phyloP scores from a whole-genome alignment of 2,113 vertebrate genomes.

The Odocoileus virginianus region DNA sequence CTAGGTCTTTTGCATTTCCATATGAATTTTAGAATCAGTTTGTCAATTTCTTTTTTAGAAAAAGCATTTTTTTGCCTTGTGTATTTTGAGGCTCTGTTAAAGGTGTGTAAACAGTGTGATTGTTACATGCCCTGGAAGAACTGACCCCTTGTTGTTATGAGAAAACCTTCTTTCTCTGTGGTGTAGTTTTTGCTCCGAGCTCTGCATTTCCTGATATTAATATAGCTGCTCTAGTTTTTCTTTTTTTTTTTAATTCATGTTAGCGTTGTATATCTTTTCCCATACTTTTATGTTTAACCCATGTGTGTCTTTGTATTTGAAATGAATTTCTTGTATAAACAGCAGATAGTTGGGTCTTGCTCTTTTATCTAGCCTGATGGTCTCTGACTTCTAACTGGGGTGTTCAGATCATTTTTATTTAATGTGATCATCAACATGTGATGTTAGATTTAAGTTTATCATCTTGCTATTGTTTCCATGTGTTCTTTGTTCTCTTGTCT shows the following conservation, averaged over 20 bases:
- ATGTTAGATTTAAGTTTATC: neutral
- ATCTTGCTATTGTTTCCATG: neutral
- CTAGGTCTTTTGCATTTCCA: neutral
- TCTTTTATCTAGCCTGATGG: neutral
- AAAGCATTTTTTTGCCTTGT: neutral
- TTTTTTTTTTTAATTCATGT: neutral
- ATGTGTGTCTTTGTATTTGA: neutral
- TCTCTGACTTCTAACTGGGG: neutral
- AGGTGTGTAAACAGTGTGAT: neutral
- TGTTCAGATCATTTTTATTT: neutral
- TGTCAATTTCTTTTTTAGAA: neutral
- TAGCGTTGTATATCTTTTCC: neutral
- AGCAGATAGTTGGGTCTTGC: neutral
- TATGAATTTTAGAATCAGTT: slow-evolving; percentile 9
- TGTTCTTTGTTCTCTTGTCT: neutral
- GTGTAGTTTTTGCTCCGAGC: neutral
- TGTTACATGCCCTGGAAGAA: neutral
- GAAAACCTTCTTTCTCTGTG: neutral
- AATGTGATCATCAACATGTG: neutral
- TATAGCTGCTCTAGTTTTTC: neutral
- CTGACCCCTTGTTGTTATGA: neutral
- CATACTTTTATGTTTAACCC: neutral
- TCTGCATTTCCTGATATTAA: neutral
- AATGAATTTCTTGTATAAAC: neutral
- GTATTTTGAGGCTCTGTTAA: neutral